Conservation (phyloP, 1,140 invertebrate species). For the Cyclargus thomasi region DNA sequence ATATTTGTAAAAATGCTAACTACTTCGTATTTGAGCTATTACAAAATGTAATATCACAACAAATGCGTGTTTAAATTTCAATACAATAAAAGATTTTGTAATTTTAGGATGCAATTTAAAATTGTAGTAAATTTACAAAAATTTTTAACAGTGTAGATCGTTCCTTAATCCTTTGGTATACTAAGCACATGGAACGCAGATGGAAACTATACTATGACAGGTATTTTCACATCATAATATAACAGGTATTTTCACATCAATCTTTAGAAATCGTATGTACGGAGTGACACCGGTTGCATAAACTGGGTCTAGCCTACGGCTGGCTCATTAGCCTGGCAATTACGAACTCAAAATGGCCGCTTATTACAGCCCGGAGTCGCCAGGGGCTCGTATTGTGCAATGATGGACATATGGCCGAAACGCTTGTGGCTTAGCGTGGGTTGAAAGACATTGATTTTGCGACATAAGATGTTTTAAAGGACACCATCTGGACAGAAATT, state of each 20-base stretch:
- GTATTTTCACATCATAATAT: not conserved
- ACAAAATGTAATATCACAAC: too few species aligned
- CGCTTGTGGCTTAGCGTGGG: not conserved
- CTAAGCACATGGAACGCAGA: too few species aligned
- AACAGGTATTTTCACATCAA: too few species aligned
- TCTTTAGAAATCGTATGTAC: constrained; percentile 16
- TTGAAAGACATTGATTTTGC: not conserved
- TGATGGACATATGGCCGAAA: not conserved
- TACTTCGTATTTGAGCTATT: too few species aligned
- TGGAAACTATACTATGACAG: too few species aligned
- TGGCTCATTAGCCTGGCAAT: constrained; percentile 57
- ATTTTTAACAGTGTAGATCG: too few species aligned
- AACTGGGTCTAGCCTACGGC: constrained; percentile 59
- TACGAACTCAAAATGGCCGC: constrained; percentile 58
- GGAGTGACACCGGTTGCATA: constrained; percentile 59
- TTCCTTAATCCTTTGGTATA: too few species aligned
- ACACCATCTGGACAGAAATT: not conserved
- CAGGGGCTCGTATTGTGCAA: constrained; percentile 46
- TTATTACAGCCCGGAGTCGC: constrained; percentile 54
- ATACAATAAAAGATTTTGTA: too few species aligned
- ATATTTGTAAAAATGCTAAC: too few species aligned
- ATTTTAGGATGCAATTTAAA: too few species aligned
- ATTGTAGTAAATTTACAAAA: too few species aligned
- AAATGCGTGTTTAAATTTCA: too few species aligned
- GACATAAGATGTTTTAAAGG: not conserved